These are phyloP conservation scores for Acleris sparsana DNA, from an alignment of 2,888 invertebrate species.

Conservation along the genomic window DNA sequence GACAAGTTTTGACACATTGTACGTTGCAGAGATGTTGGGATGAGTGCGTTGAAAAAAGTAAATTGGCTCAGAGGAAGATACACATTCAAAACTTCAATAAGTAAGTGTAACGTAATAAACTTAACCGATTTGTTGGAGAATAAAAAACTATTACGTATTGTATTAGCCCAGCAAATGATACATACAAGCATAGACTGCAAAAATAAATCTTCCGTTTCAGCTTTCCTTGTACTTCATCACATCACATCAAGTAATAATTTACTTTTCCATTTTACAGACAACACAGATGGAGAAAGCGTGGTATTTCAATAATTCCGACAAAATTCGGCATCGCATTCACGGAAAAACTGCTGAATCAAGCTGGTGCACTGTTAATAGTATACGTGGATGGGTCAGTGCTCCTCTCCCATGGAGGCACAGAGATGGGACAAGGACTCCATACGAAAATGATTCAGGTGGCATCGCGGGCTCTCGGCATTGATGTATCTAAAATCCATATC, in stretches of 20 bases:
- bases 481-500: slow-evolving; percentile 89
- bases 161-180: too few species aligned
- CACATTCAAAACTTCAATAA: slow-evolving; percentile 88
- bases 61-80: slow-evolving; percentile 83
- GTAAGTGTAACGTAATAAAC: slow-evolving; percentile 61
- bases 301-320: slow-evolving; percentile 91
- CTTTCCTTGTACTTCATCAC: too few species aligned
- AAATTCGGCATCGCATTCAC: slow-evolving; percentile 94
- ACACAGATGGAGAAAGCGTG: slow-evolving; percentile 94
- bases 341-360: slow-evolving; percentile 90
- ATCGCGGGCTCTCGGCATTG: slow-evolving; percentile 87
- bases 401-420: slow-evolving; percentile 95
- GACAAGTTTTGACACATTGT: slow-evolving; percentile 88
- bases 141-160: too few species aligned
- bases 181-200: too few species aligned
- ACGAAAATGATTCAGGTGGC: slow-evolving; percentile 98
- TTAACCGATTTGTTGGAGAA: slow-evolving; percentile 1
- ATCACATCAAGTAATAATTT: too few species aligned
- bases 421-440: slow-evolving; percentile 98
- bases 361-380: slow-evolving; percentile 93
- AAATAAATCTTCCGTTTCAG: too few species aligned
- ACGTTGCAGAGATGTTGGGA: slow-evolving; percentile 90
- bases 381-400: slow-evolving; percentile 95
- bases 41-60: slow-evolving; percentile 88
- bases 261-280: slow-evolving; percentile 73